Percentiles rank a stretch among this genome's conserved stretches.
These are phyloP conservation scores for Drosophila neonasuta DNA, from an alignment of 2,888 invertebrate species.

Conservation along the genomic window DNA sequence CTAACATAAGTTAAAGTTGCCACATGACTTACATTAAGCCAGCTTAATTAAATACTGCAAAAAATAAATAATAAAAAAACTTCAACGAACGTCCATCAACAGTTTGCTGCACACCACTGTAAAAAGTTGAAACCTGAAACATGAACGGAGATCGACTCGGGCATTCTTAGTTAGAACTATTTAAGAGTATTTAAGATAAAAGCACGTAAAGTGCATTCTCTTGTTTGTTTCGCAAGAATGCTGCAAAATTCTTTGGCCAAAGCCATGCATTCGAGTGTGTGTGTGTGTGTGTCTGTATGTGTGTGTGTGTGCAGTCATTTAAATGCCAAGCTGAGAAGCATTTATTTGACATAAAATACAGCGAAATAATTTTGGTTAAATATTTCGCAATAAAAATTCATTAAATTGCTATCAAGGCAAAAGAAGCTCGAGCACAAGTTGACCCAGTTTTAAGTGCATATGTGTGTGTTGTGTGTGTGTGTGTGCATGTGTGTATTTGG, in stretches of 20 bases:
- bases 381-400: conserved; percentile 59
- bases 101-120: background rate
- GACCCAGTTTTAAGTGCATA: conserved; percentile 42
- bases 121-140: background rate
- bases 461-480: background rate
- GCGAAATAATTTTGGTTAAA: conserved; percentile 55
- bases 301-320: conserved; percentile 6
- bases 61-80: too few species aligned
- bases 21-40: too few species aligned
- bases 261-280: conserved; percentile 1
- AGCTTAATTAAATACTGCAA: too few species aligned
- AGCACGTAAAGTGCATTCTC: conserved; percentile 20
- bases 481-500: background rate
- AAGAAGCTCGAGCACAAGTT: conserved; percentile 34
- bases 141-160: background rate
- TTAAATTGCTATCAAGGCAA: conserved; percentile 36
- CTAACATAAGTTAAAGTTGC: too few species aligned
- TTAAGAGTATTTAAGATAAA: conserved; percentile 2
- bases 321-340: conserved; percentile 38
- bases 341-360: conserved; percentile 47
- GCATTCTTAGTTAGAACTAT: background rate
- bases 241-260: conserved; percentile 17
- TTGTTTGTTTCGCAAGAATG: conserved; percentile 8
- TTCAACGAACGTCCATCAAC: too few species aligned
- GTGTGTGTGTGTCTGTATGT: background rate